Conservation (phyloP, 64 coral and sea anemone species). For the Dendronephthya gigantea region DNA sequence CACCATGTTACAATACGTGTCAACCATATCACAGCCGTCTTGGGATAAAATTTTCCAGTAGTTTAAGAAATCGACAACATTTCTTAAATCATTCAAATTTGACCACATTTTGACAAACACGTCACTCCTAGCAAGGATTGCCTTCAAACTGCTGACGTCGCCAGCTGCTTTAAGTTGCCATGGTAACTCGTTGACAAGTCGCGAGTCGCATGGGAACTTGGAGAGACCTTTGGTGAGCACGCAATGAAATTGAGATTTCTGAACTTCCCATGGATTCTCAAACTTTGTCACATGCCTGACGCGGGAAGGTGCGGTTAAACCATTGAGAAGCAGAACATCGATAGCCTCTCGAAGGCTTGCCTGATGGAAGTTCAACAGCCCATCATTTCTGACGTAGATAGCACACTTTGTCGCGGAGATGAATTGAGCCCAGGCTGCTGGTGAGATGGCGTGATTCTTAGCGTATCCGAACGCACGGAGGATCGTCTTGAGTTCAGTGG, state of each 20-base stretch:
- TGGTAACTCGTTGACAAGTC: neutral
- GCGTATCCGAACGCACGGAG: neutral
- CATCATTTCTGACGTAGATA: neutral
- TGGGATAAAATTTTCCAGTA: neutral
- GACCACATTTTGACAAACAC: neutral
- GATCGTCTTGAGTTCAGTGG: neutral
- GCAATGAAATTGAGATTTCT: neutral
- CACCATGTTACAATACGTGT: neutral
- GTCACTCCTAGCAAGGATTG: neutral
- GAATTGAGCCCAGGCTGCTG: neutral
- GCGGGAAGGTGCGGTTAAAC: neutral
- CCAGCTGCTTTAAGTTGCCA: conserved; percentile 10
- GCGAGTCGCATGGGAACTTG: neutral
- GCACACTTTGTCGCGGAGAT: neutral
- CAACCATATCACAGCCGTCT: neutral
- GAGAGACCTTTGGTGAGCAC: neutral
- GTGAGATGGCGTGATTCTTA: neutral
- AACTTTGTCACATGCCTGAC: neutral
- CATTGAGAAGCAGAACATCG: neutral
- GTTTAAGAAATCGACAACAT: neutral
- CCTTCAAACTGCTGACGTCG: neutral
- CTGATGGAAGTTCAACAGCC: neutral
- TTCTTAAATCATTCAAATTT: neutral
- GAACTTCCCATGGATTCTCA: neutral
- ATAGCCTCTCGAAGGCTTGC: neutral